Percentiles rank a stretch among this genome's conserved stretches.
Conservation (phyloP, 2,113 vertebrate genomes). For the Gobio gobio region DNA sequence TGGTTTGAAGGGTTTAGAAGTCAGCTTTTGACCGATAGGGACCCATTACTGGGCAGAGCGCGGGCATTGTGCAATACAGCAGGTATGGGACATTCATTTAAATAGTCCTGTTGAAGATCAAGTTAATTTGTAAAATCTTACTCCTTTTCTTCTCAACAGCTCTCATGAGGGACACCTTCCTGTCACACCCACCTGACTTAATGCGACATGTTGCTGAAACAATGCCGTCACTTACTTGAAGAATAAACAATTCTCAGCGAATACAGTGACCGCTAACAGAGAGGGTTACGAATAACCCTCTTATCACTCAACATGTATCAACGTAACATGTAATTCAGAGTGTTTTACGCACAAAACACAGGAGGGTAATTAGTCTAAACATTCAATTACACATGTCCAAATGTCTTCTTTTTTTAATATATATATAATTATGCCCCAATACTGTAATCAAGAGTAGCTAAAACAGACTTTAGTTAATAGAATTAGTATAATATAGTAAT, state of each 20-base stretch:
- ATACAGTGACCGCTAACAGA: not conserved
- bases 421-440: not conserved
- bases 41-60: constrained; percentile 71
- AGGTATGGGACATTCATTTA: constrained; percentile 57
- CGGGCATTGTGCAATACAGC: constrained; percentile 67
- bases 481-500: not conserved
- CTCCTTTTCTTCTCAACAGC: constrained; percentile 57
- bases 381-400: not conserved
- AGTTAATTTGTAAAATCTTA: not conserved
- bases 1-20: constrained; percentile 24
- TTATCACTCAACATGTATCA: constrained; percentile 1
- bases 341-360: not conserved
- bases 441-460: not conserved
- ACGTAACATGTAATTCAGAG: not conserved
- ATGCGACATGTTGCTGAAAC: constrained; percentile 48
- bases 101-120: not conserved
- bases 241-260: not conserved
- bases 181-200: constrained; percentile 58
- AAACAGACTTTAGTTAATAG: not conserved
- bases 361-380: not conserved
- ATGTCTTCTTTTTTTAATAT: too few relatives aligned
- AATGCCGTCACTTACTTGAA: constrained; percentile 65
- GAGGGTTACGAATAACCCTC: not conserved
- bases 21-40: constrained; percentile 75
- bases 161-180: constrained; percentile 71